Evolutionary conservation across 2,888 invertebrate genomes (phyloP), one percentile per base, ranked within the genome.

Genomic region (Melolontha melolontha): DNA sequence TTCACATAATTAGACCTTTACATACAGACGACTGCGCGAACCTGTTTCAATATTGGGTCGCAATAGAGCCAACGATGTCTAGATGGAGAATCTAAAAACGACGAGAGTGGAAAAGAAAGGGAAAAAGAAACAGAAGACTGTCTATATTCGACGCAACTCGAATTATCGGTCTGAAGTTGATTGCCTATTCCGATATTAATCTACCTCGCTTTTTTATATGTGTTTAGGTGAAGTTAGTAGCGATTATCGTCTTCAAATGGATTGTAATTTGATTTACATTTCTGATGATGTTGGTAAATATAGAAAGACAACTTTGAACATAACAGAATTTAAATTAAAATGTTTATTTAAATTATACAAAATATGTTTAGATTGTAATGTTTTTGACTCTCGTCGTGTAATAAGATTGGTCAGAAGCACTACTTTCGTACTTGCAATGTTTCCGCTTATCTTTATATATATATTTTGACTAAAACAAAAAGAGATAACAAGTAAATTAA

Each of bases 1-100:
- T 39, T 54, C 52, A 34, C 39, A 16, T 54, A 54, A 54, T 54
- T 54, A 54, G 52, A 16, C 39, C 52, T 54, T 54, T 54, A 34
- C 16, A 54, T 17, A 39, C 39, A 40, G 7, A 39, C 16, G 8
- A 16, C 39, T 54, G 4, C 12, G 52, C 39, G 14, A 39, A 54
- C 39, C 16, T 54, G 39, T 52, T 52, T 14, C 52, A 34, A 52
- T 52, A 52, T 52, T 39, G 52, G 39, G 39, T 39, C 50, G 29
- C 27, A n/a, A 50, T 27, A 54, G 16, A 54, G 39, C 34, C 14
- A 16, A 40, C 34, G 40, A 34, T 34, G 5, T 34, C 16, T 8
- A 34, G 16, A 14, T 10, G 14, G 5, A 16, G 52, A 34, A 54
- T 34, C 34, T 34, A 6, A 39, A 8, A 14, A 44, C 44, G 44